Evolutionary conservation across 2,797 vertebrate genomes (phyloP).

Genomic region (Acrossocheilus fasciatus): DNA sequence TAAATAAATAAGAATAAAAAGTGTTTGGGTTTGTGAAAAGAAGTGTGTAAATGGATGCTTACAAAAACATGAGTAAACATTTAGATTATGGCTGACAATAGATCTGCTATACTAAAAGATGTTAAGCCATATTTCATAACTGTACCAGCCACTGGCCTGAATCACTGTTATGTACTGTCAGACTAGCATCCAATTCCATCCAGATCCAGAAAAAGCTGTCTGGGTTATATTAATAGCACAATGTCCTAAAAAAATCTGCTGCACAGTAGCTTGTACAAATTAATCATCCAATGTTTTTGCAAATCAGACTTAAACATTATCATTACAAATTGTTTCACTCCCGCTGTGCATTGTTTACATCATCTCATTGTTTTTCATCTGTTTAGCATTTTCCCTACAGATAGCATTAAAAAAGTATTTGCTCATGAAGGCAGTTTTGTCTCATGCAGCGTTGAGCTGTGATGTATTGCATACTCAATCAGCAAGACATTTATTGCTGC

Average conservation of each 20-base stretch:
- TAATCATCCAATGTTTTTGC: not conserved
- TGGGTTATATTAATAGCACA: not conserved
- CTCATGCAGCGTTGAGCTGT: not conserved
- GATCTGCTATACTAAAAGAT: not conserved
- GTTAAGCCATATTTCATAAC: not conserved
- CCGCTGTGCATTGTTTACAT: conserved; percentile 28
- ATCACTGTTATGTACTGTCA: not conserved
- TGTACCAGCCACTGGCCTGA: not conserved
- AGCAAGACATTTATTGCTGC: conserved; percentile 16
- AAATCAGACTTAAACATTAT: not conserved
- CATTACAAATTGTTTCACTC: not conserved
- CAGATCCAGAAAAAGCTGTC: not conserved
- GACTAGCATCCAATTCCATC: not conserved
- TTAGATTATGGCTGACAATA: not conserved
- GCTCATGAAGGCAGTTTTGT: not conserved
- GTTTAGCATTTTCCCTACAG: not conserved
- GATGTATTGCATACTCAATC: not conserved
- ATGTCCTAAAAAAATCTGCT: not conserved
- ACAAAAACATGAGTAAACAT: not conserved
- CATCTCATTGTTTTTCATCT: conserved; percentile 5
- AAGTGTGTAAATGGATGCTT: not conserved
- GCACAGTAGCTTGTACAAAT: not conserved
- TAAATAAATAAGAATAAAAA: no score
- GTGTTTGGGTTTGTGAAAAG: not conserved
- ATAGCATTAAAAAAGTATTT: conserved; percentile 12